Evolutionary conservation across 2,888 invertebrate genomes (phyloP), one percentile per base, ranked within the genome.

Genomic region (Hypolimnas misippus): DNA sequence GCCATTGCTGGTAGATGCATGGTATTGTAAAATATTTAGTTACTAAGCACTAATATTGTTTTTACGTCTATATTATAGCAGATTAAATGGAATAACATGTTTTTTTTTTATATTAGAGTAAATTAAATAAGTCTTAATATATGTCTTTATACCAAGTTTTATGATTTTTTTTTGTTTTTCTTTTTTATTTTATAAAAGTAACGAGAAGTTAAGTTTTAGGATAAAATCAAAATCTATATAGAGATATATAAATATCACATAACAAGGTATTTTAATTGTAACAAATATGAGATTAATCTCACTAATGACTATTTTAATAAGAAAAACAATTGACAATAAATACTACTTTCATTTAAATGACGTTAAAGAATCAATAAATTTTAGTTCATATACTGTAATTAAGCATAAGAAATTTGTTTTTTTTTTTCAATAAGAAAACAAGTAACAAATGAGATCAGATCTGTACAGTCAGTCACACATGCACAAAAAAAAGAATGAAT

Each of bases 401-500:
- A 49, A 49, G 5, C 7, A 12, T 17, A 42, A 40, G 40, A 38
- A 19, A 25, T 40, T 38, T 50, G 33, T 38, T 38, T 59, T 19
- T 42, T 16, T 19, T 51, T 19, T 57, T 33, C 16, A 21, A 12
- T 29, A 29, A 29, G 7, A 17, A 52, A 52, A 2, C 25, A 59
- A 53, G 17, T 17, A 35, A 59, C 31, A 46, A 38, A 46, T 57
- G 62, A 62, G 62, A 62, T 62, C 62, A 62, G 44, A 57, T 62
- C 33, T 44, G 44, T 53, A 16, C 52, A 62, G 42, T 59, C 52
- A n/a, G 35, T 38, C 35, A 38, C 4, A 52, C 35, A 12, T 53
- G 16, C 10, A 33, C 44, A n/a, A 25, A n/a, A 21, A 4, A 49
- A 31, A 25, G 14, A 10, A 42, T 50, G 25, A n/a, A 55, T 25